Conservation (phyloP, 2,888 invertebrate genomes). For the Lordiphosa fenestrarum region DNA sequence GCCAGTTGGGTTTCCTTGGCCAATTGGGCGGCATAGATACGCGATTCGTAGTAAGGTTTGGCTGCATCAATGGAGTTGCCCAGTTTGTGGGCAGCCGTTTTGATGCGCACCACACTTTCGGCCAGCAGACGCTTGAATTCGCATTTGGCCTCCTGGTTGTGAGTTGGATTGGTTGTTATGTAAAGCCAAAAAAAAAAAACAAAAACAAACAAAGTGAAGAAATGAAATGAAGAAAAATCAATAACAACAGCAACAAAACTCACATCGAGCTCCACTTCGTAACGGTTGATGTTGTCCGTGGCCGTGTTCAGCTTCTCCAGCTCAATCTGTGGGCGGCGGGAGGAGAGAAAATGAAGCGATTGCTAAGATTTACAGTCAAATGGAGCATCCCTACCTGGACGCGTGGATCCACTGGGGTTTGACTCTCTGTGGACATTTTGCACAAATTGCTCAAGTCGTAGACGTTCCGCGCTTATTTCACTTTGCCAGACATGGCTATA, state of each 20-base stretch:
- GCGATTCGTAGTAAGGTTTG: conserved; percentile 93
- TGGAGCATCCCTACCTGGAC: conserved; percentile 84
- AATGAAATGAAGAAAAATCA: conserved; percentile 21
- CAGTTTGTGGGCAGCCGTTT: conserved; percentile 89
- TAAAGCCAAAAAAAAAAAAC: conserved; percentile 19
- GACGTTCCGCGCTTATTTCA: too few relatives aligned
- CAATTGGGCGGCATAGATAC: conserved; percentile 91
- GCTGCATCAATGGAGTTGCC: conserved; percentile 93
- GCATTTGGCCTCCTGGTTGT: conserved; percentile 86
- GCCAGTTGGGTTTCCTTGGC: conserved; percentile 92
- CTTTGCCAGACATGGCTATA: too few relatives aligned
- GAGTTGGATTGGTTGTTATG: conserved; percentile 24
- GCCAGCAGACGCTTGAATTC: conserved; percentile 90
- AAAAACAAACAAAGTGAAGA: conserved; percentile 5
- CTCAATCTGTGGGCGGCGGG: conserved; percentile 84
- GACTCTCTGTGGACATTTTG: conserved; percentile 81
- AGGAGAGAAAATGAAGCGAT: conserved; percentile 1
- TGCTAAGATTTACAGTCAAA: not conserved
- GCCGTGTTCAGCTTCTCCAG: conserved; percentile 93
- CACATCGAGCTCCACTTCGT: conserved; percentile 93
- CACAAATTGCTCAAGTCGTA: too few relatives aligned
- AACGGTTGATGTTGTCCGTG: conserved; percentile 94
- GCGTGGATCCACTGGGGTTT: conserved; percentile 88
- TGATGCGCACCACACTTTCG: conserved; percentile 91
- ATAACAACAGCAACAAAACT: conserved; percentile 69